These are phyloP conservation scores for Leptonema lineaticorne DNA, from an alignment of 1,140 invertebrate species.

Conservation along the genomic window DNA sequence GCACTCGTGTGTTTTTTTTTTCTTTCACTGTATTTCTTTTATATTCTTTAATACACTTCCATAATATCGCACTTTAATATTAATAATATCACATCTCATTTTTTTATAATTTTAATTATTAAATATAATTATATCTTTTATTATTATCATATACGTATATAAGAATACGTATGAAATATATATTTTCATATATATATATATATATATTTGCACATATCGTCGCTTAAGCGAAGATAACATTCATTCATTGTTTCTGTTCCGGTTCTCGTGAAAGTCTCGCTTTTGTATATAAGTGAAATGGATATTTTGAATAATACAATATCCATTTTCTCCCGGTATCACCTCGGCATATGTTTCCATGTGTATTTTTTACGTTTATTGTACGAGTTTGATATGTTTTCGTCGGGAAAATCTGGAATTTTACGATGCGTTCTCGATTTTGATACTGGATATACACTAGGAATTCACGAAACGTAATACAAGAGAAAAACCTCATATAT, in stretches of 20 bases:
- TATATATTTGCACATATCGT: not conserved
- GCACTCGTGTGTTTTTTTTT: too few relatives aligned
- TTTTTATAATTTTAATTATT: not conserved
- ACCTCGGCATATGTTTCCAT: not conserved
- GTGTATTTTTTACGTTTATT: not conserved
- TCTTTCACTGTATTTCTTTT: too few relatives aligned
- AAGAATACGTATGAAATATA: not conserved
- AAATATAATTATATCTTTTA: not conserved
- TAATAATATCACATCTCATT: too few relatives aligned
- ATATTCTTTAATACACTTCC: too few relatives aligned
- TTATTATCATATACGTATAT: not conserved
- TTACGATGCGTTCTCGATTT: too few relatives aligned
- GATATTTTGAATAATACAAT: constrained; percentile 12
- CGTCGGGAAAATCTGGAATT: too few relatives aligned
- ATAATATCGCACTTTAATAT: too few relatives aligned
- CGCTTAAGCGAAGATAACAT: constrained; percentile 6
- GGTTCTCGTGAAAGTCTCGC: not conserved
- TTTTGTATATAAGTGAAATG: not conserved
- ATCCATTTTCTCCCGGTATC: not conserved
- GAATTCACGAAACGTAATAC: too few relatives aligned
- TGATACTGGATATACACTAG: too few relatives aligned
- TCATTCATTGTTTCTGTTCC: not conserved
- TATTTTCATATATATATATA: not conserved
- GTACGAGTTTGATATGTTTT: not conserved
- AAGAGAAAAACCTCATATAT: too few relatives aligned